Evolutionary conservation across 2,113 vertebrate species (phyloP), one percentile per base, ranked within the genome.

Genomic region (Chamaea fasciata): DNA sequence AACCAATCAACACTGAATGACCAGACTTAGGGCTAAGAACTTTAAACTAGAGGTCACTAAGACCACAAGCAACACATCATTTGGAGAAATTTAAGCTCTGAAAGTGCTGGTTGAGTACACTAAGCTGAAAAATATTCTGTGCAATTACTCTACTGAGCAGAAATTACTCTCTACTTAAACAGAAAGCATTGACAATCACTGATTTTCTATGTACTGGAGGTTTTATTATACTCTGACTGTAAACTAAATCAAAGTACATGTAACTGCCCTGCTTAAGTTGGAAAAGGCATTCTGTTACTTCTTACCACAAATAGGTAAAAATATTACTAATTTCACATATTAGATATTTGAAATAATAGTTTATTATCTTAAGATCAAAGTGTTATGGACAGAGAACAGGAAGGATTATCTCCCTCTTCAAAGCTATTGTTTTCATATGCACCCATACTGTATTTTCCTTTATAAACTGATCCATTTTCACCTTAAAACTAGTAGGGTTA

Each of bases 1-100:
- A 93, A 63, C 70, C 84, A 94, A 79, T 83, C 94, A 93, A 80
- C 75, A 88, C 55, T 59, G 52, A 90, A 74, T 90, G 95, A 94
- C 94, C 94, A 96, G 50, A 86, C 50, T 83, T 59, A 83, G 47
- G 63, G 77, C 47, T 74, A 63, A 77, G 47, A 73, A 90, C 64
- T 90, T 94, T 15, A 77, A 97, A 77, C 59, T 31, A 59, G 28
- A 91, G 84, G 50, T 70, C 75, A 50, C 78, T 59, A 77, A 68
- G 55, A 85, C 56, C 65, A 85, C 70, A 91, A 75, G 60, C 57
- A 91, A 59, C 23, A 53, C 42, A 57, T 27, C 39, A 49, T 7
- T 47, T 0, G 0, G 24, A 67, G 19, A 90, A 79, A 79, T 69
- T 65, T 65, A 89, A 59, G n/a, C 37, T 63, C 57, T 42, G 11